Percentiles rank a stretch among this genome's conserved stretches.
Conservation (phyloP, 2,797 vertebrate genomes). For the Darevskia nairensis region DNA sequence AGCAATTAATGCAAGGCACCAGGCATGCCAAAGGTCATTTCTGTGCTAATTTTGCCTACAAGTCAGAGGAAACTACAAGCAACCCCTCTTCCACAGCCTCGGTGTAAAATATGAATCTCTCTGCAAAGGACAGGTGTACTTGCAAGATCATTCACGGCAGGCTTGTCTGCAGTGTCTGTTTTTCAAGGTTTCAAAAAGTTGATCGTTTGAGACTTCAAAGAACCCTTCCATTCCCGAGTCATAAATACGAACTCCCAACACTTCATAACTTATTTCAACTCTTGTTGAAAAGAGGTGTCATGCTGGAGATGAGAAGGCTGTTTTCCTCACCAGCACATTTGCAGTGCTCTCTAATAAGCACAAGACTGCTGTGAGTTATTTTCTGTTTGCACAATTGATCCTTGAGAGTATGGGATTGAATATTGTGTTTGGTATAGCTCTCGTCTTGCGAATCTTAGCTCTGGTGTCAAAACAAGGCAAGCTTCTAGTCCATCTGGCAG, state of each 20-base stretch:
- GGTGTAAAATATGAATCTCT: constrained; percentile 35
- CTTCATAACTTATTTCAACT: background rate
- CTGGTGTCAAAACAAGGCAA: background rate
- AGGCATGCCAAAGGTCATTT: constrained; percentile 21
- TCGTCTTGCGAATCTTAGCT: background rate
- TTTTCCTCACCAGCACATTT: background rate
- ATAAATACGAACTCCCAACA: background rate
- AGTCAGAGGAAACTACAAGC: constrained; percentile 40
- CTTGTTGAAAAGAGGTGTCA: background rate
- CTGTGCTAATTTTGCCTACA: constrained; percentile 32
- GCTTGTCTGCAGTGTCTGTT: constrained; percentile 9
- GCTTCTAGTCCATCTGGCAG: background rate
- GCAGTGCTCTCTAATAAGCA: background rate
- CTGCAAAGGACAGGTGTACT: background rate
- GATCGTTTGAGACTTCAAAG: constrained; percentile 42
- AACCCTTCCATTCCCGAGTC: background rate
- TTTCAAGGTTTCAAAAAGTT: background rate
- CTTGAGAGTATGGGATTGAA: background rate
- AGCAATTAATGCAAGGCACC: constrained; percentile 20
- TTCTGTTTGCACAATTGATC: background rate
- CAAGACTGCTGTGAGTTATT: background rate
- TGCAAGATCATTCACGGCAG: constrained; percentile 1
- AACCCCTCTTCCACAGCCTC: constrained; percentile 19
- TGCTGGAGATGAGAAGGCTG: constrained; percentile 4
- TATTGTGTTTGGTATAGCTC: background rate